These are phyloP conservation scores for Tichodroma muraria DNA, from an alignment of 2,113 vertebrate genomes.

Conservation along the genomic window DNA sequence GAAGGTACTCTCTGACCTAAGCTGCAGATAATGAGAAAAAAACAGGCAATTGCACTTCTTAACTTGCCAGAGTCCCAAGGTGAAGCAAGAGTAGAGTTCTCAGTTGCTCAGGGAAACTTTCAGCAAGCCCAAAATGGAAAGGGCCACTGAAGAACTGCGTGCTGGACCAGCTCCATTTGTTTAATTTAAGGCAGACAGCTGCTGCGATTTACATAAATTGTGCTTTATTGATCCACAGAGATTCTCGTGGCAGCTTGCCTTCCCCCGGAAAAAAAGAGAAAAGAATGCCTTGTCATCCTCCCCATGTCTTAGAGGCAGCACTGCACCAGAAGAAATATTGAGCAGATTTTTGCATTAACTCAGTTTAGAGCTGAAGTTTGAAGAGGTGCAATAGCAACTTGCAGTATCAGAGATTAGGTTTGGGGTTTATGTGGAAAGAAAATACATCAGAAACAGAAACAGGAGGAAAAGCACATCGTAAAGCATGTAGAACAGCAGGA, in stretches of 20 bases:
- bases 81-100: neutral
- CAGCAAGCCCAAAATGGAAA: neutral
- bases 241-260: slow-evolving; percentile 33
- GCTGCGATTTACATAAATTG: slow-evolving; percentile 49
- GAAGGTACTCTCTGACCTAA: neutral
- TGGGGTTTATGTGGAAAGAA: neutral
- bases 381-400: neutral
- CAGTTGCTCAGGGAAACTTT: slow-evolving; percentile 1
- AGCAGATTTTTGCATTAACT: neutral
- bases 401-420: neutral
- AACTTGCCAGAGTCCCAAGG: neutral
- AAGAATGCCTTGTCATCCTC: slow-evolving; percentile 8
- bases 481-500: neutral
- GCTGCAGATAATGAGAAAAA: neutral
- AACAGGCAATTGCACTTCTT: neutral
- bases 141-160: neutral
- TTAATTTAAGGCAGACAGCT: slow-evolving; percentile 51
- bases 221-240: slow-evolving; percentile 47
- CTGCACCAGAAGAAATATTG: neutral
- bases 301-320: neutral
- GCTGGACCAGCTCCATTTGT: slow-evolving; percentile 28
- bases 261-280: neutral
- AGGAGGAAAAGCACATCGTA: neutral
- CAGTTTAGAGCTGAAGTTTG: neutral
- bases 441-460: neutral